Evolutionary conservation across 2,888 invertebrate genomes (phyloP), one percentile per base, ranked within the genome.

Genomic region (Mycalesis mineus): DNA sequence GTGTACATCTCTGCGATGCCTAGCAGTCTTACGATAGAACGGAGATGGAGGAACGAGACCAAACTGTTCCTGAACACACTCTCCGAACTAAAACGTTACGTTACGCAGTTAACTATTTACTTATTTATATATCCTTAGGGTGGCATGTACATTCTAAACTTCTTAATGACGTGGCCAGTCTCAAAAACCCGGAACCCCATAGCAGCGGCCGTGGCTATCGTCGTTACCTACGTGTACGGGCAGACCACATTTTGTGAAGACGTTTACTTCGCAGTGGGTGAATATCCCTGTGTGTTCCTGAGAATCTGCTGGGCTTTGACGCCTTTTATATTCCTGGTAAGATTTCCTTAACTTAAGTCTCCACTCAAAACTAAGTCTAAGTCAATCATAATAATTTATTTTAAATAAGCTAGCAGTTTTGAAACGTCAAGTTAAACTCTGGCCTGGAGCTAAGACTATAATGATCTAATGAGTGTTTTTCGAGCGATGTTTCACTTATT

Each of bases 161-260:
- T 84, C 63, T 65, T 88, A 1, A 75, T 88, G 72, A 64, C 63
- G 14, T 88, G 88, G 87, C 82, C 86, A 4, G 81, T 77, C 9
- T 68, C 74, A 0, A 78, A 75, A 50, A 70, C 82, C 0, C 82
- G 88, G 0, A 69, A 73, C 15, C 70, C 75, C 0, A 69, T 82
- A 7, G 79, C 81, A 0, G 78, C 78, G 0, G 37, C 71, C 0
- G 62, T 73, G 0, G 73, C 78, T 0, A 57, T 68, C 0, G 69
- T 76, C 0, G 63, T 88, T 14, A 84, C 86, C 0, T 85, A 77
- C 67, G 51, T 77, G 2, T 87, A 87, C 57, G 87, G 88, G 0
- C 88, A 88, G 71, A 77, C 77, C 0, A 75, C 77, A 0, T 88
- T 89, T 68, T 87, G 88, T 48, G 87, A 88, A 57, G 79, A 86